Base-by-base conservation (phyloP, 2,113 vertebrate genomes). In the Otis tarda region DNA sequence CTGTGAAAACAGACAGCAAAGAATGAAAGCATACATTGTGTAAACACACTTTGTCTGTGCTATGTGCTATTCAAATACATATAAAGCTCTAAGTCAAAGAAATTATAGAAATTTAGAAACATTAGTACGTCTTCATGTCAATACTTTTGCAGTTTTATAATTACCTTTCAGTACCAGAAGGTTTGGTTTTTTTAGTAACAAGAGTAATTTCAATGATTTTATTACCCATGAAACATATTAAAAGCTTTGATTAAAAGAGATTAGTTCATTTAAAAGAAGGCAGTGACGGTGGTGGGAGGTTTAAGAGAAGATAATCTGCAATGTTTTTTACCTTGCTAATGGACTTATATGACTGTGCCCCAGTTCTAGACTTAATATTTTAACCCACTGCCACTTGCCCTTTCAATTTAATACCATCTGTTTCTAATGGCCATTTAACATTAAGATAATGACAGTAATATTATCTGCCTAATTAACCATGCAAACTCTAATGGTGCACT, bases 391-490 rank as follows among this genome's bases (percentile, higher is more conserved):
- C 90, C 82, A 91, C 83, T 93, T 94, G 87, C 87, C 76, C 87
- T 97, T 96, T 96, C 91, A 94, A 83, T 87, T 95, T 96, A 93
- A 91, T 92, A 83, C 97, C 93, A 96, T 96, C 95, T 97, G 94
- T 95, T 97, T 97, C 94, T 97, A 98, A 97, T 97, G 96, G 97
- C 95, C 95, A 96, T 97, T 98, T 98, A 98, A 98, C 97, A 95
- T 95, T 92, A 97, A 97, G 95, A 96, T 97, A 98, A 98, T 97
- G 97, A 96, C 92, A 93, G 94, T 94, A 97, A 98, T 98, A 98
- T 97, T 97, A 93, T 93, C 95, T 97, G 97, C 90, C 95, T 97
- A 97, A 97, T 98, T 97, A 97, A 95, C 96, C 97, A 95, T 98
- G 91, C 89, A 95, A 89, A 88, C 94, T 95, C 93, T 98, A 98